Evolutionary conservation across 2,888 invertebrate genomes (phyloP).

Genomic region (Leucoma salicis): DNA sequence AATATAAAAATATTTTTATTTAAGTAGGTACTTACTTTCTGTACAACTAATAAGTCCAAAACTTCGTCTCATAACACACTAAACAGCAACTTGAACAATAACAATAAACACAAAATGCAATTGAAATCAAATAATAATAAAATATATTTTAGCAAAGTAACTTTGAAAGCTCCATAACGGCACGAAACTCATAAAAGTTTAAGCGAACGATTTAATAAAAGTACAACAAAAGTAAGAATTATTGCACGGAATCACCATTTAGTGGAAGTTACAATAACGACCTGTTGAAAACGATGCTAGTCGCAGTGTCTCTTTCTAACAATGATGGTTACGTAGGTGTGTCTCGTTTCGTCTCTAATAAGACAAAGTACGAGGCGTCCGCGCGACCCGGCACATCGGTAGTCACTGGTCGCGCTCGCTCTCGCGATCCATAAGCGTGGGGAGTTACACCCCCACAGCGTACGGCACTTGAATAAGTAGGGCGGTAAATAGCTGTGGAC

Average conservation of each 20-base stretch:
- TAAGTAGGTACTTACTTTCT: no score
- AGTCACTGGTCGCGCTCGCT: constrained; percentile 65
- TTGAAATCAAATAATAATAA: constrained; percentile 34
- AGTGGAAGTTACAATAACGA: constrained; percentile 75
- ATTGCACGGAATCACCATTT: constrained; percentile 73
- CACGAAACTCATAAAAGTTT: constrained; percentile 54
- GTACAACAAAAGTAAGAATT: constrained; percentile 60
- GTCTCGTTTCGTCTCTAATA: constrained; percentile 49
- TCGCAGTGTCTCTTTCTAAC: constrained; percentile 61
- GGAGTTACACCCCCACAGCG: constrained; percentile 56
- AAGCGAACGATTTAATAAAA: constrained; percentile 54
- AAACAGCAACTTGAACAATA: constrained; percentile 19
- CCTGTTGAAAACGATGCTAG: constrained; percentile 72
- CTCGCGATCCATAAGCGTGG: constrained; percentile 72
- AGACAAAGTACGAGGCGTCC: constrained; percentile 58
- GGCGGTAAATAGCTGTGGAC: constrained; percentile 73
- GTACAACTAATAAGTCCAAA: constrained; percentile 6
- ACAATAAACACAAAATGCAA: constrained; percentile 23
- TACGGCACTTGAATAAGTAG: constrained; percentile 64
- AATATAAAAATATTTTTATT: no score
- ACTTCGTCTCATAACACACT: constrained; percentile 13
- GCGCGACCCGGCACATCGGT: constrained; percentile 65
- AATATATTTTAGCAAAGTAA: constrained; percentile 32
- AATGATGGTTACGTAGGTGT: constrained; percentile 44
- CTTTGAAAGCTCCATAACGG: constrained; percentile 31